Evolutionary conservation across 2,888 invertebrate genomes (phyloP).

Genomic region (Epinotia ramella): DNA sequence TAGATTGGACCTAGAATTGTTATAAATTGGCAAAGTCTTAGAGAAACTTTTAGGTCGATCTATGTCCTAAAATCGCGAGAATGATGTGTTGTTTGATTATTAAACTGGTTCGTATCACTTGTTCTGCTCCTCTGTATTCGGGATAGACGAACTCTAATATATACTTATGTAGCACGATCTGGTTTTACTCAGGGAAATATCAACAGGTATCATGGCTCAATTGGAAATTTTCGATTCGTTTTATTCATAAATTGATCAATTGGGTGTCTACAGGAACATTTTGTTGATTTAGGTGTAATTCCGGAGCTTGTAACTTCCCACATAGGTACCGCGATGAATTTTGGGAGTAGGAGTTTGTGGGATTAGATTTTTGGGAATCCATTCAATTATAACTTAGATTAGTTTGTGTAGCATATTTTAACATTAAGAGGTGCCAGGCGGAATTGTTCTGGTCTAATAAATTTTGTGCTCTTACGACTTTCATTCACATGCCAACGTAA

Average conservation of each 20-base stretch:
- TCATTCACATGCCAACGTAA: constrained; percentile 14
- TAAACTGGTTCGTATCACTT: constrained; percentile 33
- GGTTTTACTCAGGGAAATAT: constrained; percentile 23
- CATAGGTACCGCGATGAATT: constrained; percentile 9
- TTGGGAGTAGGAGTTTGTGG: constrained; percentile 6
- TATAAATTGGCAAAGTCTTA: constrained; percentile 19
- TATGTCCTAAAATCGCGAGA: constrained; percentile 31
- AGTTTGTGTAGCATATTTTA: constrained; percentile 26
- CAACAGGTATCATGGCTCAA: constrained; percentile 25
- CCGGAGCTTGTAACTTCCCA: constrained; percentile 12
- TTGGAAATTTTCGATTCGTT: constrained; percentile 26
- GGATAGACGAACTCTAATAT: constrained; percentile 24
- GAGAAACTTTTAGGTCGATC: constrained; percentile 35
- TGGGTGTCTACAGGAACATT: constrained; percentile 25
- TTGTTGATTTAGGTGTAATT: background rate
- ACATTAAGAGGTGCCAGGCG: constrained; percentile 16
- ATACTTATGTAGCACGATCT: constrained; percentile 6
- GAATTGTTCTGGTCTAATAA: constrained; percentile 5
- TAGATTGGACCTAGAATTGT: constrained; percentile 15
- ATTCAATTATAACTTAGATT: constrained; percentile 19
- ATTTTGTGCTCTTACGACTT: constrained; percentile 22
- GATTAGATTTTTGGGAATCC: constrained; percentile 10
- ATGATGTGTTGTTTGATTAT: constrained; percentile 29
- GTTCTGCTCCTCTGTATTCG: constrained; percentile 29
- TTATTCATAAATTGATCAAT: constrained; percentile 28